Percentiles rank a stretch among this genome's conserved stretches.
Evolutionary conservation across 2,888 invertebrate species (phyloP).

Genomic region (Nomada flava): DNA sequence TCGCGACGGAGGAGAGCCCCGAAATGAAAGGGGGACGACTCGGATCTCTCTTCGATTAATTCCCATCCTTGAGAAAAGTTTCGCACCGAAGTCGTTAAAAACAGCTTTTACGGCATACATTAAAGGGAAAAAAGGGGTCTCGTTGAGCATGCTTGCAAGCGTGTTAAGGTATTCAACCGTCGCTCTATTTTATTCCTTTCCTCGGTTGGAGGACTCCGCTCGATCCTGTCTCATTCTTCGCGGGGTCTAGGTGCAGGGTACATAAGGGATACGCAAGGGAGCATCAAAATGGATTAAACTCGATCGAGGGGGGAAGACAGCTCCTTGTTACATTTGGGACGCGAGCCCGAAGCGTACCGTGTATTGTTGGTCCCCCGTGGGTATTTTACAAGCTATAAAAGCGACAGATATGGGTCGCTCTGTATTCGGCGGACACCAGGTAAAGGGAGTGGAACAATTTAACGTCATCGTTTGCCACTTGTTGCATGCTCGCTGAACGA

Average conservation of each 20-base stretch:
- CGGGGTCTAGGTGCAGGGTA: conserved; percentile 21
- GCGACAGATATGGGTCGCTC: conserved; percentile 49
- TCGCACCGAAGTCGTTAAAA: conserved; percentile 61
- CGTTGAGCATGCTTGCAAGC: conserved; percentile 64
- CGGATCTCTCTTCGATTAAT: conserved; percentile 21
- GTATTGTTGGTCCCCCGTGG: conserved; percentile 25
- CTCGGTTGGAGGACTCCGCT: conserved; percentile 48
- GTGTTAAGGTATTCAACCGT: conserved; percentile 73
- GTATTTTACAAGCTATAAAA: conserved; percentile 67
- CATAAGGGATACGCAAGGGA: conserved; percentile 34
- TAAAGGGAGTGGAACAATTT: conserved; percentile 46
- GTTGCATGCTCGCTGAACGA: conserved; percentile 20
- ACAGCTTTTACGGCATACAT: conserved; percentile 66
- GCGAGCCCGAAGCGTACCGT: conserved; percentile 40
- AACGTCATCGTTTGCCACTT: conserved; percentile 54
- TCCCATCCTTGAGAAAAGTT: conserved; percentile 37
- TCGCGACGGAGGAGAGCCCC: neutral
- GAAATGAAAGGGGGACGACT: conserved; percentile 1
- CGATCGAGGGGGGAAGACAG: conserved; percentile 28
- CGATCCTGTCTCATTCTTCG: conserved; percentile 64
- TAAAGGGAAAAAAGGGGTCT: conserved; percentile 47
- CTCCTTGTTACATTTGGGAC: conserved; percentile 44
- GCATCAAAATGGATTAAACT: conserved; percentile 57
- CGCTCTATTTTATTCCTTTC: conserved; percentile 74
- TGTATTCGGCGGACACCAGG: neutral